A percentile compares a stretch with the other conserved stretches of the same genome.
Conservation (phyloP, 2,888 invertebrate genomes). For the Plusia festucae region DNA sequence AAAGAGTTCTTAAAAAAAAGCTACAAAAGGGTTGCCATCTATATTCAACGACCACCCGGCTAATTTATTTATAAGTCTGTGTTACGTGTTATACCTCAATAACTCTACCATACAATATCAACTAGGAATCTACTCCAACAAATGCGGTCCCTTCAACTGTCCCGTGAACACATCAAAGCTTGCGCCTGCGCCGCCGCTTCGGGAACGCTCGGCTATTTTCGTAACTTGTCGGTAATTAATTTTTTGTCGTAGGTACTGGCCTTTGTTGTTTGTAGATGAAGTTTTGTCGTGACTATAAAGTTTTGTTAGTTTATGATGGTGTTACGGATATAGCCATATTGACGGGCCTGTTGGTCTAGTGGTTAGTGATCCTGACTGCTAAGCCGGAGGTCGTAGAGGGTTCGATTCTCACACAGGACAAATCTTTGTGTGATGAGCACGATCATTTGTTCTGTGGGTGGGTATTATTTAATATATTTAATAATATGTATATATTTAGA, state of each 20-base stretch:
- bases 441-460: too few species aligned
- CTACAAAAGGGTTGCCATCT: not conserved
- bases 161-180: slow-evolving; percentile 76
- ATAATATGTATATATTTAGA: too few species aligned
- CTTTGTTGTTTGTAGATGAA: slow-evolving; percentile 72
- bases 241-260: slow-evolving; percentile 79
- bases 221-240: slow-evolving; percentile 78
- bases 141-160: slow-evolving; percentile 49
- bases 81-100: slow-evolving; percentile 21
- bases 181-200: slow-evolving; percentile 56
- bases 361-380: too few species aligned
- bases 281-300: slow-evolving; percentile 50
- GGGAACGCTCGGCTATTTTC: slow-evolving; percentile 74
- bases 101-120: slow-evolving; percentile 29
- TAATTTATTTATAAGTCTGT: slow-evolving; percentile 2
- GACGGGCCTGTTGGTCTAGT: too few species aligned
- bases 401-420: too few species aligned
- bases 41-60: not conserved
- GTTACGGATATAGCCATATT: slow-evolving; percentile 17
- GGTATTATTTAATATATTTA: too few species aligned
- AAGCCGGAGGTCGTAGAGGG: too few species aligned
- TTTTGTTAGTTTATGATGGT: slow-evolving; percentile 46
- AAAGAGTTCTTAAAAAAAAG: not conserved
- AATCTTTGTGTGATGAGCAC: too few species aligned
- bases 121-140: slow-evolving; percentile 44